Evolutionary conservation across 2,888 invertebrate species (phyloP), one percentile per base, ranked within the genome.

Genomic region (Colostygia pectinataria): DNA sequence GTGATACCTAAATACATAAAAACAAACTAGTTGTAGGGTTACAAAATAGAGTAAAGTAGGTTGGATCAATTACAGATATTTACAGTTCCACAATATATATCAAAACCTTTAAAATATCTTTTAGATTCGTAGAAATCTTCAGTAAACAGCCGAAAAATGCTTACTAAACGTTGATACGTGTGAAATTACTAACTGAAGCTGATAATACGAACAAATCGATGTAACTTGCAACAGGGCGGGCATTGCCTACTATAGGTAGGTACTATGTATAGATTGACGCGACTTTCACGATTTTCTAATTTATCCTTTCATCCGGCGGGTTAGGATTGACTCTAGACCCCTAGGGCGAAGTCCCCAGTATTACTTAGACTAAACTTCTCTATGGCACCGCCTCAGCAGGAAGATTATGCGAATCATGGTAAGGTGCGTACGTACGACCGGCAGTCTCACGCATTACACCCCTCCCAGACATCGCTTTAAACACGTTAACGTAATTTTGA

Each of bases 171-270:
- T 13, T 41, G 50, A 52, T 56, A 55, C 38, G 41, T 46, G 42
- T 48, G 44, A 61, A 63, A 60, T 53, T 55, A 55, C 52, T 40
- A 53, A 57, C 54, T 60, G 61, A 66, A 64, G 47, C 53, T 57
- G 49, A 58, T 59, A 63, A 64, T 53, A 67, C 63, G 56, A 65
- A 67, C 68, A 59, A 81, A 85, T 86, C 87, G 80, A 87, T 86
- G 82, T 68, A 73, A 65, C 71, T 82, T 80, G 84, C 77, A 82
- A 83, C 81, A 83, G 85, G 85, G 83, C 84, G 75, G 81, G 68
- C 68, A 60, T 61, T 70, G 71, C 57, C 56, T 70, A 65, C 36
- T 64, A 63, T 62, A 65, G 54, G 65, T 65, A 14, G 47, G 55
- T 59, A 57, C 61, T 20, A 20, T 1, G 7, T 5, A 59, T 57